Percentiles rank a stretch among this genome's conserved stretches.
Conservation (phyloP, 2,113 vertebrate genomes). For the Felis chaus region DNA sequence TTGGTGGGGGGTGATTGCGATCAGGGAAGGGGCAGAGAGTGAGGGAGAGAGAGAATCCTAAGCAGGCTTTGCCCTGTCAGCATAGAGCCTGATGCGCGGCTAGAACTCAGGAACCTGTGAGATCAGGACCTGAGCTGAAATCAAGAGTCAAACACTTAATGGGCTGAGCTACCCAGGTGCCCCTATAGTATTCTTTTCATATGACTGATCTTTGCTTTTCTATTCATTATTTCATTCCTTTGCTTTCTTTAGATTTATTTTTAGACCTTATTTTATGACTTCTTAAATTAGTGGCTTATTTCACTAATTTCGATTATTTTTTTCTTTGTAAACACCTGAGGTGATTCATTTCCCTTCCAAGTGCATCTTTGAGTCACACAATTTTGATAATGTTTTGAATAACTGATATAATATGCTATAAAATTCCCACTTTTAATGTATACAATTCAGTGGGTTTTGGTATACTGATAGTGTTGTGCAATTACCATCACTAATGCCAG, state of each 20-base stretch:
- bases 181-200: background rate
- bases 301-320: background rate
- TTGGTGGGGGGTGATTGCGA: too few relatives aligned
- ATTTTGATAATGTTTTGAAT: background rate
- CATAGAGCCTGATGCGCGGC: too few relatives aligned
- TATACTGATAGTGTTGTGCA: background rate
- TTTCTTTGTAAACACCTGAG: background rate
- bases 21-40: too few relatives aligned
- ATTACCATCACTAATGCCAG: background rate
- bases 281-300: background rate
- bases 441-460: background rate
- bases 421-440: background rate
- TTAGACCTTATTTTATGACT: background rate
- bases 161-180: too few relatives aligned
- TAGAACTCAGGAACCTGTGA: too few relatives aligned
- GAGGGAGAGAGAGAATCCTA: too few relatives aligned
- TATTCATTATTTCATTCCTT: background rate
- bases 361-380: background rate
- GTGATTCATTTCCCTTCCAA: background rate
- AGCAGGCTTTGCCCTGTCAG: too few relatives aligned
- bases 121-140: too few relatives aligned
- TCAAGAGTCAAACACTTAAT: too few relatives aligned
- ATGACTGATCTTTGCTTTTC: background rate
- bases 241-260: conserved; percentile 17
- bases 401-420: background rate